Evolutionary conservation across 35 echinoderm and acorn worm species (phyloP).

Genomic region (Diadema setosum): DNA sequence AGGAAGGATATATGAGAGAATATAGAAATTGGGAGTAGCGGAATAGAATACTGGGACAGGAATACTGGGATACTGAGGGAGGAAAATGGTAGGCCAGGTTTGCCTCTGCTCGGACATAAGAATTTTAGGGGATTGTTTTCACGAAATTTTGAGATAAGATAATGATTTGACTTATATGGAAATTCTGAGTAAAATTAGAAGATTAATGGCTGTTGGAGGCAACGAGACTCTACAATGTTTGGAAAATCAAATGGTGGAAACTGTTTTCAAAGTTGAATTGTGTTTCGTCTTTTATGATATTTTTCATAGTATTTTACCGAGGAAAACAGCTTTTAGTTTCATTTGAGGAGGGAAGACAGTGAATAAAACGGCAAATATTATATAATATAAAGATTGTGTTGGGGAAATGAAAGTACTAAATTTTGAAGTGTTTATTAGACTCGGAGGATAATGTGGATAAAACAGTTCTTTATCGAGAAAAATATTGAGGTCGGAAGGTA

Average conservation of each 20-base stretch:
- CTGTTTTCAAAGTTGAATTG: not conserved
- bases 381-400: too few species aligned
- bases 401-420: not conserved
- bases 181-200: not conserved
- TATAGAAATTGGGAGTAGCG: too few species aligned
- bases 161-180: not conserved
- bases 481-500: not conserved
- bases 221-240: not conserved
- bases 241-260: not conserved
- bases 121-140: not conserved
- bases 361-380: too few species aligned
- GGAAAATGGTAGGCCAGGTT: not conserved
- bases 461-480: not conserved
- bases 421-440: not conserved
- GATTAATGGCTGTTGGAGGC: not conserved
- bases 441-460: not conserved
- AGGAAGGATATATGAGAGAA: too few species aligned
- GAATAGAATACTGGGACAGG: too few species aligned
- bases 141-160: not conserved
- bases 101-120: not conserved
- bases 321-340: too few species aligned
- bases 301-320: not conserved
- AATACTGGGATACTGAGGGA: too few species aligned
- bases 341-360: too few species aligned
- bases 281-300: not conserved